Evolutionary conservation across 2,888 invertebrate species (phyloP), one percentile per base, ranked within the genome.

Genomic region (Drosophila macrospina): DNA sequence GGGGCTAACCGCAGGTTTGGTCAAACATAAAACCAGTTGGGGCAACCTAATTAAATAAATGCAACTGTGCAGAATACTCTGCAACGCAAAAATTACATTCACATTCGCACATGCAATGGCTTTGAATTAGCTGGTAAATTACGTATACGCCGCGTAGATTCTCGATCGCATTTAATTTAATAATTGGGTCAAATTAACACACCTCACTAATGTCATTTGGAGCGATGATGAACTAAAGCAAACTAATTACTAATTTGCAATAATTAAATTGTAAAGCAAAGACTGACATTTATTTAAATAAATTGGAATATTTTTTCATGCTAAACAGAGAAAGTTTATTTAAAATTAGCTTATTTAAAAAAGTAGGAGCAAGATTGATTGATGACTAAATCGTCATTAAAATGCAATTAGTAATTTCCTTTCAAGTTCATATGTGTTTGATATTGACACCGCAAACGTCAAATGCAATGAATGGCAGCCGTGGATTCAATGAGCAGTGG

Each of bases 221-320:
- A 41, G 32, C 57, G 5, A 36, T 7, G n/a, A n/a, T 26, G 13
- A 36, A 28, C 66, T 26, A 32, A 59, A 77, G 61, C 42, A 28
- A 69, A 73, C 77, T 73, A 77, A 73, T 72, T 69, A 47, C 42
- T 64, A 75, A 61, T 75, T 72, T 69, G 69, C 60, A 47, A 20
- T 62, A 61, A 65, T 77, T 73, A 69, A 69, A 65, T 55, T 36
- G 37, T 41, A 61, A 50, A 42, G 26, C 10, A n/a, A n/a, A n/a
- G n/a, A n/a, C 41, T n/a, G 24, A 1, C 20, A 20, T 44, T 37
- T 44, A 39, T 24, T 26, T 20, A 20, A 51, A 15, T 34, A 39
- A 32, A 41, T 11, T 16, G n/a, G n/a, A n/a, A n/a, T n/a, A n/a
- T n/a, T n/a, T n/a, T n/a, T n/a, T n/a, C n/a, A n/a, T n/a, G n/a